Evolutionary conservation across 2,113 vertebrate genomes (phyloP), one percentile per base, ranked within the genome.

Genomic region (Oxyura jamaicensis): DNA sequence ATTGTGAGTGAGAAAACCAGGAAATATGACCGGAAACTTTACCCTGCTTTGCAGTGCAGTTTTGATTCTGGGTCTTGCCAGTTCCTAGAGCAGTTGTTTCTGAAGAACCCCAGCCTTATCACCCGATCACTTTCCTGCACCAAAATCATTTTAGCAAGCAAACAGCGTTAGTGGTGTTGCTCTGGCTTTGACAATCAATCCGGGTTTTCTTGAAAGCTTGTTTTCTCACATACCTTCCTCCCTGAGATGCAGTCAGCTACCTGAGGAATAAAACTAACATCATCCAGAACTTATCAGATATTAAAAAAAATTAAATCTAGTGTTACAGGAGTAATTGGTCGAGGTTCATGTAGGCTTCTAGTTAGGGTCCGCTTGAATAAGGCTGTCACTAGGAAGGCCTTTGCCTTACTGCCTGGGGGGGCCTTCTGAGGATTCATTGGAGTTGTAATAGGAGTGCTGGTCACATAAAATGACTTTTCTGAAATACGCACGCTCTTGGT

Each of bases 21-120:
- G 8, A 7, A 5, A 0, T 25, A 0, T 22, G n/a, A 4, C 46
- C 62, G 23, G 20, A 72, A 26, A 15, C 20, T 23, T 2, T 2
- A 8, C 69, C 52, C 13, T 23, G 55, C 44, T n/a, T 59, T 2
- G 0, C 3, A 6, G 4, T 2, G 12, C 10, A 3, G 3, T 15
- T 44, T 22, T 25, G 4, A 5, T 36, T 56, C 65, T 13, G 7
- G 42, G 22, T 39, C n/a, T 22, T 86, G 35, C 76, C 59, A 31
- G 8, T 46, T 55, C 69, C 58, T 6, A 2, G 13, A 7, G 11
- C 9, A 35, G 19, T 6, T 21, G 23, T 23, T 76, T 7, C 72
- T 71, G 36, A 17, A 36, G 36, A 41, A 9, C 26, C 8, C 1
- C 23, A 4, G 3, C 58, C 39, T 50, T 29, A 8, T 14, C 55